Percentiles rank a stretch among this genome's conserved stretches.
Evolutionary conservation across 1,140 invertebrate genomes (phyloP).

Genomic region (Pseudomyrmex gracilis): DNA sequence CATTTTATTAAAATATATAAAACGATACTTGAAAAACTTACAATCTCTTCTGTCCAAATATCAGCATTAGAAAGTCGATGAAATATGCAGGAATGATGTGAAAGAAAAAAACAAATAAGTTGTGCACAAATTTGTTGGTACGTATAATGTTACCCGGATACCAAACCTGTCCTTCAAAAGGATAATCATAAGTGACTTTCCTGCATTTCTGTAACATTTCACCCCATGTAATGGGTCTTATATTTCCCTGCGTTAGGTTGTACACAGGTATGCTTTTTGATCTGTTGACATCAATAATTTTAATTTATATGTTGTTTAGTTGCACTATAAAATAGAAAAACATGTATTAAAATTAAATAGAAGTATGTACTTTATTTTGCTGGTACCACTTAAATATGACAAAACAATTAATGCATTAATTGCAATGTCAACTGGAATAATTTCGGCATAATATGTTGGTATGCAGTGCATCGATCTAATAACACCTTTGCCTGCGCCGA

Average conservation of each 20-base stretch:
- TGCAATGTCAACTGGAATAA: conserved; percentile 94
- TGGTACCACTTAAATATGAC: conserved; percentile 87
- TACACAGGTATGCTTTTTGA: conserved; percentile 89
- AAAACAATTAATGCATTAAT: conserved; percentile 92
- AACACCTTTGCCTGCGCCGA: conserved; percentile 94
- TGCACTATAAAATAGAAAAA: too few relatives aligned
- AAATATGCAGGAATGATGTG: conserved; percentile 95
- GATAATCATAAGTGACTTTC: conserved; percentile 89
- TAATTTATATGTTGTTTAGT: too few relatives aligned
- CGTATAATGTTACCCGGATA: conserved; percentile 93
- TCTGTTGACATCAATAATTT: conserved; percentile 80
- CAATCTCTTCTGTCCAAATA: conserved; percentile 94
- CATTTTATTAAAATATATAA: too few relatives aligned
- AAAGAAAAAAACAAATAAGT: conserved; percentile 92
- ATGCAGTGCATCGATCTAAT: conserved; percentile 94
- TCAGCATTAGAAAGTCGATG: conserved; percentile 93
- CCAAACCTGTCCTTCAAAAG: conserved; percentile 93
- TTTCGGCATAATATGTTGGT: conserved; percentile 90
- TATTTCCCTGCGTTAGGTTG: conserved; percentile 90
- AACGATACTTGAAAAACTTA: conserved; percentile 85
- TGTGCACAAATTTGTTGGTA: conserved; percentile 90
- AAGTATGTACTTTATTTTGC: conserved; percentile 79
- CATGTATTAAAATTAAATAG: background rate
- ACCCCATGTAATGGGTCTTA: conserved; percentile 91
- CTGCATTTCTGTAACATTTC: conserved; percentile 91